phyloP scores from a whole-genome alignment of 2,113 vertebrate genomes.

The Macaca nemestrina region DNA sequence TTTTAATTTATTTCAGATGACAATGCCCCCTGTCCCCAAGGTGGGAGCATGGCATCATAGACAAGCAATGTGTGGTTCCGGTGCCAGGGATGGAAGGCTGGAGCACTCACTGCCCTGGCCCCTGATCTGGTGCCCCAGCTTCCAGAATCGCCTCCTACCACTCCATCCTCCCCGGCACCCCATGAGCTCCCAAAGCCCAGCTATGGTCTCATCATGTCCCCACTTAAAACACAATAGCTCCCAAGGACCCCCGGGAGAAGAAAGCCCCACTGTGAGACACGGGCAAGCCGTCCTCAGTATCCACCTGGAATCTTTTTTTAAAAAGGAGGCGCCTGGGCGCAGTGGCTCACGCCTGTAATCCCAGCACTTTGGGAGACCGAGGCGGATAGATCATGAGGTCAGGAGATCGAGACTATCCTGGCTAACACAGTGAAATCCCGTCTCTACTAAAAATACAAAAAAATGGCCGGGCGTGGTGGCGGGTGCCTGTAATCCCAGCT shows the following conservation, averaged over 20 bases:
- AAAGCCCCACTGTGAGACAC: fast-evolving
- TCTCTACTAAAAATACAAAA: too few species aligned
- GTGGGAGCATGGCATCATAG: fast-evolving
- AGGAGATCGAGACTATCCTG: too few species aligned
- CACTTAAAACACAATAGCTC: background rate
- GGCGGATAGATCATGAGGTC: too few species aligned
- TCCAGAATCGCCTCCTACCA: background rate
- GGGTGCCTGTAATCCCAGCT: too few species aligned
- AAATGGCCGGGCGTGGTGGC: too few species aligned
- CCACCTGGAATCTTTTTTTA: too few species aligned
- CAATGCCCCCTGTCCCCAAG: background rate
- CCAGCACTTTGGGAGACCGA: too few species aligned
- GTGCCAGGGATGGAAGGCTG: too few species aligned
- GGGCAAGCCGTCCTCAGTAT: fast-evolving
- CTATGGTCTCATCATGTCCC: fast-evolving
- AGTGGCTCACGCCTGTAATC: too few species aligned
- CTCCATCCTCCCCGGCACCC: fast-evolving
- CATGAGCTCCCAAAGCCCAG: background rate
- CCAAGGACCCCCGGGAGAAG: background rate
- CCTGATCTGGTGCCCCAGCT: too few species aligned
- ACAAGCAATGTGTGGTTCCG: background rate
- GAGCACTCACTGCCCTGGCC: fast-evolving
- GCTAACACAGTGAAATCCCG: too few species aligned
- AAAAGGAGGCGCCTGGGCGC: too few species aligned
- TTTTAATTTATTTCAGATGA: background rate